Evolutionary conservation across 2,113 vertebrate species (phyloP), one percentile per base, ranked within the genome.

Genomic region (Paramisgurnus dabryanus): DNA sequence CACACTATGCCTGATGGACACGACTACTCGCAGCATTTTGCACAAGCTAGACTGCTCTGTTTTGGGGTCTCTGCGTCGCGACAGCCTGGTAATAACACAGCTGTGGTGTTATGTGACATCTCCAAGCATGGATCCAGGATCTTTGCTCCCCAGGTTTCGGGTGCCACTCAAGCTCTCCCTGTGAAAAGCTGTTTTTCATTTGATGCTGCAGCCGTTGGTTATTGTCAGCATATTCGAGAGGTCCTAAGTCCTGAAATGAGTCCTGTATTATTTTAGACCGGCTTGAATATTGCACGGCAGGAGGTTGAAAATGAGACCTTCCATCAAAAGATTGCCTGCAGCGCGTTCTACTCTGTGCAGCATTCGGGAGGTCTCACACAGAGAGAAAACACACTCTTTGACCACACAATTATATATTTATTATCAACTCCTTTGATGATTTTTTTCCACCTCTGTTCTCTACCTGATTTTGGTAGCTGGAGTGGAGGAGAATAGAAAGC

Each of bases 401-500:
- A 92, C 91, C 90, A 92, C 88, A 91, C 91, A 91, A 93, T 93
- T 93, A 92, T 92, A 91, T 93, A 93, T 93, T 93, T 92, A 92
- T 92, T 90, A 88, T 83, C 86, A 85, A 84, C 85, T 85, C 85
- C 89, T 91, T 91, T 88, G 89, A 90, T 87, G 84, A 89, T 89
- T 87, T 90, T 84, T 15, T 60, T 67, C 71, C 71, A 18, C 64
- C 67, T 64, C 63, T 67, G 64, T 74, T 70, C 84, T 84, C 79
- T 85, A 67, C 77, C 77, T 85, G 67, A 79, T 71, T 82, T 78
- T 81, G 64, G 72, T 86, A 69, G 82, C 75, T 78, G 79, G 79
- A 57, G 43, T 49, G 63, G 78, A 83, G 49, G 67, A 86, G 69
- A 79, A 71, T 68, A 79, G 77, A 79, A 80, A 50, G 84, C 27